Evolutionary conservation across 2,888 invertebrate genomes (phyloP).

Genomic region (Ichneumoninae sp.): DNA sequence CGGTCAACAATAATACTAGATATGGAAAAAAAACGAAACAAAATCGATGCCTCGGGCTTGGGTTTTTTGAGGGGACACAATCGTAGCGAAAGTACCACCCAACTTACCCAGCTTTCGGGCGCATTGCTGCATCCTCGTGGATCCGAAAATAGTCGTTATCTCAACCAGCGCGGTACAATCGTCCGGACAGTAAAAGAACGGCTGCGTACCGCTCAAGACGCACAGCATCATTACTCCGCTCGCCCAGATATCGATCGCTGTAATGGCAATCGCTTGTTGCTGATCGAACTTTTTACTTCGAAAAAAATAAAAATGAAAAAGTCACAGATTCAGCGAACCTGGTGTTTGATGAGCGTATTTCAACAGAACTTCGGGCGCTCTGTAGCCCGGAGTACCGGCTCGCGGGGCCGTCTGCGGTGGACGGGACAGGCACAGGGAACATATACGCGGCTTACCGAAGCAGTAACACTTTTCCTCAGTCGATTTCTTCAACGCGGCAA

Average conservation of each 20-base stretch:
- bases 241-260: constrained; percentile 95
- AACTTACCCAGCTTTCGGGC: constrained; percentile 88
- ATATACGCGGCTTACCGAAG: constrained; percentile 88
- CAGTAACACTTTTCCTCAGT: constrained; percentile 87
- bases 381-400: constrained; percentile 95
- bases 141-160: constrained; percentile 92
- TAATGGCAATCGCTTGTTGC: constrained; percentile 67
- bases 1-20: background rate
- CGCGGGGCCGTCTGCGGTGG: constrained; percentile 90
- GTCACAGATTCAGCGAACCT: constrained; percentile 82
- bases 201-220: constrained; percentile 92
- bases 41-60: background rate
- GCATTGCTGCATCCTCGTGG: constrained; percentile 88
- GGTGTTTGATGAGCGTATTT: constrained; percentile 92
- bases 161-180: constrained; percentile 93
- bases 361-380: constrained; percentile 94
- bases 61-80: background rate
- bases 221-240: constrained; percentile 93
- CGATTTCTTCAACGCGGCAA: constrained; percentile 70
- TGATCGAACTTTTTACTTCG: constrained; percentile 7
- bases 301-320: background rate
- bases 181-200: constrained; percentile 93
- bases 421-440: constrained; percentile 88
- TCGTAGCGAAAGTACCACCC: constrained; percentile 1
- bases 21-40: constrained; percentile 4